phyloP scores from a whole-genome alignment of 2,797 vertebrate species.

The Aselliscus stoliczkanus region DNA sequence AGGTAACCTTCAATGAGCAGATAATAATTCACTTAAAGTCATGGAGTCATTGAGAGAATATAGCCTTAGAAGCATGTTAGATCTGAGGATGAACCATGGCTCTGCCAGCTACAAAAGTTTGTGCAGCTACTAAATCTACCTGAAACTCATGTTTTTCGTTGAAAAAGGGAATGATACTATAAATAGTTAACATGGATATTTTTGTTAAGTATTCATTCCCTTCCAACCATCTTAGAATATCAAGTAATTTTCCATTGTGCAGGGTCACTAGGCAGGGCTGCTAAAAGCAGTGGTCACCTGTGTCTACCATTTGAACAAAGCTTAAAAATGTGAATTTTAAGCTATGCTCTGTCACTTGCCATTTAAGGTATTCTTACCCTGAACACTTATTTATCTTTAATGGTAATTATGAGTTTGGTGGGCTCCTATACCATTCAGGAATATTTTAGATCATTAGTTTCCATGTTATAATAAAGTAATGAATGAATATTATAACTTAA shows the following conservation, averaged over 20 bases:
- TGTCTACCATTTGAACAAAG: not conserved
- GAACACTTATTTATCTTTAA: not conserved
- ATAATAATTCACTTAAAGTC: not conserved
- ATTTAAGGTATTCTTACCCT: not conserved
- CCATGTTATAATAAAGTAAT: not conserved
- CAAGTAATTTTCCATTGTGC: not conserved
- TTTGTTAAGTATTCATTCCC: not conserved
- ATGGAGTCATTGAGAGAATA: not conserved
- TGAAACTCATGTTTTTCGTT: not conserved
- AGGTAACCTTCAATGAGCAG: not conserved
- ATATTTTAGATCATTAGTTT: not conserved
- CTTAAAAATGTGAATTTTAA: not conserved
- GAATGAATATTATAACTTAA: not conserved
- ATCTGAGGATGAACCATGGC: not conserved
- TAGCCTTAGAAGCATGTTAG: not conserved
- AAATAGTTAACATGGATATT: not conserved
- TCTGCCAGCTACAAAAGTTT: not conserved
- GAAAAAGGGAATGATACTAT: not conserved
- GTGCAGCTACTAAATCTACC: not conserved
- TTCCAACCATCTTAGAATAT: not conserved
- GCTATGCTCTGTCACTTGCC: not conserved
- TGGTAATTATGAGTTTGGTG: not conserved
- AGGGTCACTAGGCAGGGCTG: not conserved
- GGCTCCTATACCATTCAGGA: not conserved
- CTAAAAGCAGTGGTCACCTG: not conserved